Base-by-base conservation (phyloP, 1,140 invertebrate genomes). In the Hycleus cichorii region DNA sequence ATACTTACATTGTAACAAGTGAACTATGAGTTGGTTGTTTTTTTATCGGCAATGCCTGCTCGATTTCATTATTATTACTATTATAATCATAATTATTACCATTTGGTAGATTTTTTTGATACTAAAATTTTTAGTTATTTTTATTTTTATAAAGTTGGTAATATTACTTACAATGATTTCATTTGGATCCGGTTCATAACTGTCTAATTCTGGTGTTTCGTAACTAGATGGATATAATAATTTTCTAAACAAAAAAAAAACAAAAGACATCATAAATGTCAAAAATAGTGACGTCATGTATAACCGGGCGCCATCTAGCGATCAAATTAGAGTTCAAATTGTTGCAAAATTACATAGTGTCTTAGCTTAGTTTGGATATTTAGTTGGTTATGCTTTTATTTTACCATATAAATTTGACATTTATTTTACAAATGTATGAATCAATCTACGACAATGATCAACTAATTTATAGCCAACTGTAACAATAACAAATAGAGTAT, bases 1-100 rank as follows among this genome's bases (percentile, higher is more conserved):
- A 18, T 18, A 76, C 82, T 81, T 71, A 83, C 82, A 83, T 80
- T 3, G 82, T 83, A 8, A 83, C 77, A 39, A 83, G 51, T 10
- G 82, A 83, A 53, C 75, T 82, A 60, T 83, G 80, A 2, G 69
- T 70, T 63, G 44, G 26, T 57, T 58, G 40, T 61, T 61, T 18
- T 5, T 7, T 4, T 4, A 3, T 32, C 7, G 32, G 32, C 7
- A 32, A 4, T 7, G 7, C 32, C 7, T 4, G 7, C 60, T 49
- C 45, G 51, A 49, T 49, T 65, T 58, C 45, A 59, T 60, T 42
- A 58, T 62, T 18, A 18, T 18, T 18, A 44, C 62, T 58, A 39
- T 52, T 55, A 49, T 56, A 64, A 38, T 40, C 55, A 53, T 59
- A 54, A 5, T 4, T 32, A 47, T 45, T 58, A 57, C 46, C 38